phyloP scores from a whole-genome alignment of 1,140 invertebrate species.

The Eueides isabella region DNA sequence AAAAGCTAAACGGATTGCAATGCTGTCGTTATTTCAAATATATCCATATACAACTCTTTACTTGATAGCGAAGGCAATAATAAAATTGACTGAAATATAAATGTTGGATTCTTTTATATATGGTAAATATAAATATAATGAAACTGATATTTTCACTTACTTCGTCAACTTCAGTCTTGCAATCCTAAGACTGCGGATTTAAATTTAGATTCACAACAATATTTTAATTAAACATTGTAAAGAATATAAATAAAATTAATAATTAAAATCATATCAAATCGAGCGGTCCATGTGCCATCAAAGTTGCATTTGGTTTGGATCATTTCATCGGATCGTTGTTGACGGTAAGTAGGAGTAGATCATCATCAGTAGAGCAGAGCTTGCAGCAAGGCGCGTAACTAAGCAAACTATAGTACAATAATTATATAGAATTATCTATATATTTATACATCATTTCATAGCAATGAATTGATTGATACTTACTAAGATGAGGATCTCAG shows the following conservation, averaged over 20 bases:
- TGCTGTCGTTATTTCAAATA: background rate
- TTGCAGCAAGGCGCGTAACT: slow-evolving; percentile 67
- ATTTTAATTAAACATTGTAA: background rate
- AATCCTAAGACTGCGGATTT: background rate
- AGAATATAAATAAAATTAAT: background rate
- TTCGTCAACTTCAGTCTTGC: background rate
- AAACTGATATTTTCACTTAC: background rate
- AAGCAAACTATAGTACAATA: slow-evolving; percentile 59
- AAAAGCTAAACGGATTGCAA: background rate
- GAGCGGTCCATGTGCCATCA: slow-evolving; percentile 69
- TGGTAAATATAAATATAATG: background rate
- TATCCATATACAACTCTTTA: background rate
- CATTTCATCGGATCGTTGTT: slow-evolving; percentile 66
- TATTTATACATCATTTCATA: background rate
- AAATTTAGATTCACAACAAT: background rate
- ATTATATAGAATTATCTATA: background rate
- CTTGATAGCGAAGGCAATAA: background rate
- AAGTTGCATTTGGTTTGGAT: slow-evolving; percentile 51
- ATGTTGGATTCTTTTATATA: background rate
- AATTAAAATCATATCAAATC: slow-evolving; percentile 6
- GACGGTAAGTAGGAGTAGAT: slow-evolving; percentile 51
- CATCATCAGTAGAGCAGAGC: slow-evolving; percentile 70
- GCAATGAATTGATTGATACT: background rate
- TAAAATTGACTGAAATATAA: background rate
- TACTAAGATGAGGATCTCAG: slow-evolving; percentile 39